Base-by-base conservation (phyloP, 2,888 invertebrate genomes). In the Acleris sparsana region DNA sequence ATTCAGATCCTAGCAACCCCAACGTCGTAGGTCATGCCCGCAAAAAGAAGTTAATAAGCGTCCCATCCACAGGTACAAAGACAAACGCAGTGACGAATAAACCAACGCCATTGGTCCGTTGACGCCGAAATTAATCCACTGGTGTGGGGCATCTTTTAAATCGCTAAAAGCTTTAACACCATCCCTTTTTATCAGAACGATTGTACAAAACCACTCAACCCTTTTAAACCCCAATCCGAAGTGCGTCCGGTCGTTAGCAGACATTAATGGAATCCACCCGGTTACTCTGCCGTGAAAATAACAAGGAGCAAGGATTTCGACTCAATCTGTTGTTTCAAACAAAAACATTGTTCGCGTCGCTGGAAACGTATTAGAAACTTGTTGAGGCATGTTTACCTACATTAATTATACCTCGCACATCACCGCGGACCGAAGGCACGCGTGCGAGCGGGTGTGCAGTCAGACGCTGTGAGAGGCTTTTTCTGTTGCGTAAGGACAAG, bases 151-250 rank as follows among this genome's bases (percentile, higher is more conserved):
- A 88, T 90, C 88, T 89, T 88, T 86, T 84, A 86, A 89, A 91
- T 88, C 87, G 86, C 82, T 87, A 83, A 89, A 88, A 89, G 90
- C 88, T 88, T 83, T 83, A 89, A 86, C 89, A 89, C 87, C 80
- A 85, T 86, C 84, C 88, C 85, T 85, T 88, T 89, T 88, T 89
- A 88, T 89, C 89, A 85, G 87, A 83, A 85, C 86, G 89, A 91
- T 90, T 91, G 89, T 91, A 89, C 89, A 86, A 90, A 89, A 89
- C 89, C 92, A 89, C 90, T 91, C 91, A 90, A 92, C 92, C 92
- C 92, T 92, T 92, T 92, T 89, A 89, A 89, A 88, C 86, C 92
- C 87, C 87, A 90, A 89, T 89, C 87, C 88, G 80, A 85, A 91
- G 89, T 87, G 87, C 87, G 89, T 89, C 86, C 88, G 92, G 90